Base-by-base conservation (phyloP, 1,140 invertebrate species). In the Bilobella aurantiaca region DNA sequence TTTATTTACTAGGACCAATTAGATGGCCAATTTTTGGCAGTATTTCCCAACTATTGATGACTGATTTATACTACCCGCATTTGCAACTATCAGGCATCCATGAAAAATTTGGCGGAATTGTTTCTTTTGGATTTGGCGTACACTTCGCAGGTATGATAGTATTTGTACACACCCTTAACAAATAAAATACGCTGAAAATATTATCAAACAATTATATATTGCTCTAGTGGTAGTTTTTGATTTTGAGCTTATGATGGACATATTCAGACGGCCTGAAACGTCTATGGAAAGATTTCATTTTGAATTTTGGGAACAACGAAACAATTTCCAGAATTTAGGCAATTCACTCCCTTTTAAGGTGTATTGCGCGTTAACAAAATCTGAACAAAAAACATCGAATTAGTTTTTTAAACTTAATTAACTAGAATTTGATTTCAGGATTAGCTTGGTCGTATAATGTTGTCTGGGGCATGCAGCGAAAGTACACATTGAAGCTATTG, bases 401-500 rank as follows among this genome's bases (percentile, higher is more conserved):
- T n/a, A n/a, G n/a, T n/a, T n/a, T n/a, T n/a, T n/a, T n/a, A n/a
- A n/a, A n/a, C n/a, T n/a, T n/a, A n/a, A n/a, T n/a, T n/a, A n/a
- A n/a, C n/a, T n/a, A n/a, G n/a, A n/a, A n/a, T n/a, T n/a, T n/a
- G n/a, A n/a, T n/a, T n/a, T n/a, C n/a, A 67, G 65, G 67, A 21
- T 27, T 68, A 16, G 59, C 62, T 18, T 68, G 49, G 34, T 65
- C 53, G 21, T 31, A 63, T 31, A 64, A 64, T 27, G 32, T 23
- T 61, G 37, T 23, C 1, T 63, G 61, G 64, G 27, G 14, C 1
- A 58, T 61, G 18, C 58, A 63, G 42, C 5, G 64, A 42, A 61
- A 59, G 25, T 68, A 67, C 29, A 68, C 67, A 25, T 16, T 68
- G 29, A 21, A 63, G 29, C 58, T 32, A 29, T 29, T 68, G 1